These are phyloP conservation scores for Petrosia ficiformis DNA, from an alignment of 37 sponge, comb jelly and placozoan species.

Conservation along the genomic window DNA sequence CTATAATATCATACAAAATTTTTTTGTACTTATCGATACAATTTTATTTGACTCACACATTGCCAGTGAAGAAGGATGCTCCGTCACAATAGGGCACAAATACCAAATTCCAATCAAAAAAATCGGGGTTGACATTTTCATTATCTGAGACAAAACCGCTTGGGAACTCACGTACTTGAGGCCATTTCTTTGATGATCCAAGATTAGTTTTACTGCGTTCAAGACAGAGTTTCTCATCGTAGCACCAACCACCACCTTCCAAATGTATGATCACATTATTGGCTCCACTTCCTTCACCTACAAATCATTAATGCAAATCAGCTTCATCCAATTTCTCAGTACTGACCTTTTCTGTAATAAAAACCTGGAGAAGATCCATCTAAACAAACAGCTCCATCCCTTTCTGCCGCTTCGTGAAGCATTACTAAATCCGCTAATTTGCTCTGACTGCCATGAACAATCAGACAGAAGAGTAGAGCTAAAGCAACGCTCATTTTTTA, in stretches of 20 bases:
- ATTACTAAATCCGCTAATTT: too few species aligned
- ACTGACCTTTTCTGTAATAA: constrained; percentile 19
- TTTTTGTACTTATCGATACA: too few species aligned
- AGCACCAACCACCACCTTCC: constrained; percentile 87
- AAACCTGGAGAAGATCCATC: constrained; percentile 79
- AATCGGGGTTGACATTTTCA: constrained; percentile 50
- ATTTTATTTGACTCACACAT: constrained; percentile 61
- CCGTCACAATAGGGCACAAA: constrained; percentile 83
- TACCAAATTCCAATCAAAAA: constrained; percentile 70
- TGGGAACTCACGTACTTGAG: constrained; percentile 25
- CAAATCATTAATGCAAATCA: background rate
- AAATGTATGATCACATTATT: constrained; percentile 71
- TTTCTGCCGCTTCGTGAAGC: background rate
- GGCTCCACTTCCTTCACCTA: constrained; percentile 8
- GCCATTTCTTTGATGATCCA: constrained; percentile 68
- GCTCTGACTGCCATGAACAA: too few species aligned
- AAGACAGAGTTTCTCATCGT: constrained; percentile 28
- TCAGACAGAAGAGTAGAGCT: too few species aligned
- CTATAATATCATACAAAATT: too few species aligned
- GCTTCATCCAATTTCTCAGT: background rate
- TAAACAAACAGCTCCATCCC: constrained; percentile 76
- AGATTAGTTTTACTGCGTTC: constrained; percentile 54
- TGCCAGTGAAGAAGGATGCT: constrained; percentile 71
- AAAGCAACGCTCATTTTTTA: too few species aligned
- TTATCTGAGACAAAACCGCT: constrained; percentile 63